Evolutionary conservation across 1,140 invertebrate genomes (phyloP).

Genomic region (Leptopilina clavipes): DNA sequence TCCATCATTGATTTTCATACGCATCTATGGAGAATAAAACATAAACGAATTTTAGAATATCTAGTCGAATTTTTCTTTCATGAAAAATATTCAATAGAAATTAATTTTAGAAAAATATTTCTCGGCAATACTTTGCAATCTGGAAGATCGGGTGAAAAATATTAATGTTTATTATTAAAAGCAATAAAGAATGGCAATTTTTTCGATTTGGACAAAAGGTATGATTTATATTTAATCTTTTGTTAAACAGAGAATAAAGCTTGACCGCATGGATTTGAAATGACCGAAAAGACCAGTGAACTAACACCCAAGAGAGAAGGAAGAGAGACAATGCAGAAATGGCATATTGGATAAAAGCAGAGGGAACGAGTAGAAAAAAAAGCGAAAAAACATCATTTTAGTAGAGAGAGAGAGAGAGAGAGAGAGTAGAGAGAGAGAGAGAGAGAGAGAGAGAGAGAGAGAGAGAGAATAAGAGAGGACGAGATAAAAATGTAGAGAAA

Average conservation of each 20-base stretch:
- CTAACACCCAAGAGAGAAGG: slow-evolving; percentile 38
- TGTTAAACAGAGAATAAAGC: slow-evolving; percentile 29
- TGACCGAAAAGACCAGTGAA: slow-evolving; percentile 44
- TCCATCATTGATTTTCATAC: slow-evolving; percentile 17
- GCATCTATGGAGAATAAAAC: background rate
- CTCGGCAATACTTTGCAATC: too few species aligned
- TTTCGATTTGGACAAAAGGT: too few species aligned
- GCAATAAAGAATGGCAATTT: too few species aligned
- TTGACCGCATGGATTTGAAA: slow-evolving; percentile 41
- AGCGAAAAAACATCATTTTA: too few species aligned
- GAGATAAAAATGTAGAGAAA: slow-evolving; percentile 56
- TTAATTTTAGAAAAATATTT: too few species aligned
- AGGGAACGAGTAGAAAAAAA: slow-evolving; percentile 37
- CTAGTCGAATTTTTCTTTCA: too few species aligned
- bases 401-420: slow-evolving; percentile 49
- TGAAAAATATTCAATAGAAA: too few species aligned
- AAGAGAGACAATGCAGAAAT: slow-evolving; percentile 48
- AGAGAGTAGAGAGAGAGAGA: slow-evolving; percentile 45
- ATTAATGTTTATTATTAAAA: too few species aligned
- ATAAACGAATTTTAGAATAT: too few species aligned
- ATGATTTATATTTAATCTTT: background rate
- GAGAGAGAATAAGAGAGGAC: slow-evolving; percentile 48
- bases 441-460: slow-evolving; percentile 34
- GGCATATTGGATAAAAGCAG: slow-evolving; percentile 45
- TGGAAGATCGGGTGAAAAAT: too few species aligned